Conservation (phyloP, 2,797 vertebrate species). For the Denticeps clupeoides region DNA sequence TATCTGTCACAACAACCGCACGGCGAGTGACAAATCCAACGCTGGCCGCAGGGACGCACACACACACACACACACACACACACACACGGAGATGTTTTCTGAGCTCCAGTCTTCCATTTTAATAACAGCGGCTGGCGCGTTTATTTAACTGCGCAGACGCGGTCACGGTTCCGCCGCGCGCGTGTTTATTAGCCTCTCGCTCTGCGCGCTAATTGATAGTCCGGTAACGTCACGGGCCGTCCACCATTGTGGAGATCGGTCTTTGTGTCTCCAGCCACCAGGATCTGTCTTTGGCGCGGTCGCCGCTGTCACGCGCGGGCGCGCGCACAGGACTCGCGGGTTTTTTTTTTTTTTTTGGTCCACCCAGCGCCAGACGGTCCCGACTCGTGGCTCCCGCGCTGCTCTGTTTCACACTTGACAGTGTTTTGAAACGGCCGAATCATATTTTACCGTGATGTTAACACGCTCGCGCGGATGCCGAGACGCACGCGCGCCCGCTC, state of each 20-base stretch:
- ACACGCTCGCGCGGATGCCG: slow-evolving; percentile 37
- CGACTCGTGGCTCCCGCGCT: slow-evolving; percentile 40
- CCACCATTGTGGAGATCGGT: slow-evolving; percentile 52
- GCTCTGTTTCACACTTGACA: slow-evolving; percentile 44
- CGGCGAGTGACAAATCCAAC: slow-evolving; percentile 61
- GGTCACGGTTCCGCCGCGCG: slow-evolving; percentile 9
- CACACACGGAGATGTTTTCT: slow-evolving; percentile 42
- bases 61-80: slow-evolving; percentile 32
- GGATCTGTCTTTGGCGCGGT: slow-evolving; percentile 1
- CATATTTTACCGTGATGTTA: slow-evolving; percentile 61
- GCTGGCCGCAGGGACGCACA: slow-evolving; percentile 44
- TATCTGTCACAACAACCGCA: slow-evolving; percentile 63
- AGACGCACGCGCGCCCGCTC: slow-evolving; percentile 1
- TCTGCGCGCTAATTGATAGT: slow-evolving; percentile 58
- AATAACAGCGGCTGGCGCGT: slow-evolving; percentile 21
- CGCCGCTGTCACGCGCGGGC: slow-evolving; percentile 10
- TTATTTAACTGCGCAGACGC: slow-evolving; percentile 8
- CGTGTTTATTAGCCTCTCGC: slow-evolving; percentile 50
- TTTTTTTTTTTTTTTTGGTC: not conserved
- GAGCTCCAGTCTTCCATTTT: slow-evolving; percentile 5
- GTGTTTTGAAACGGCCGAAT: slow-evolving; percentile 56
- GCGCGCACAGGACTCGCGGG: not conserved
- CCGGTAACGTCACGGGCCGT: slow-evolving; percentile 58
- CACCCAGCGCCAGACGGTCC: slow-evolving; percentile 15
- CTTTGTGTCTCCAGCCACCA: slow-evolving; percentile 10